phyloP scores from a whole-genome alignment of 2,797 vertebrate species.

The Dendrocincla tyrannina region DNA sequence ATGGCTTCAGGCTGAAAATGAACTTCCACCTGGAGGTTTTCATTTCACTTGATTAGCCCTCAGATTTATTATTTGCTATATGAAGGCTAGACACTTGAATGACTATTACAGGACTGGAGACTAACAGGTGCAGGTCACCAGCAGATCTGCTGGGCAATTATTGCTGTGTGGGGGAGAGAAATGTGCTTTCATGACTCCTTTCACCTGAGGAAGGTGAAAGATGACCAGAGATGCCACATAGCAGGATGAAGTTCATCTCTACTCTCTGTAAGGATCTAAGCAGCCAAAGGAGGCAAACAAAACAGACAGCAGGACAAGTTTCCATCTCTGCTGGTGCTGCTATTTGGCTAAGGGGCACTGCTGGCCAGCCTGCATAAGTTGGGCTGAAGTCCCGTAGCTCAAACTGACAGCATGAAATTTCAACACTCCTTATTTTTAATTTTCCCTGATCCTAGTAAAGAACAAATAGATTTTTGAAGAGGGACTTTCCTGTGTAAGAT shows the following conservation, averaged over 20 bases:
- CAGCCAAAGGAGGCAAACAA: not conserved
- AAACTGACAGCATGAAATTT: not conserved
- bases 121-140: not conserved
- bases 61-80: not conserved
- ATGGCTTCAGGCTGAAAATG: not conserved
- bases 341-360: not conserved
- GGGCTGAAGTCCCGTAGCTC: not conserved
- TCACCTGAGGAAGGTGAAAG: not conserved
- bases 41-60: not conserved
- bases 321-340: not conserved
- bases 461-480: not conserved
- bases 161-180: not conserved
- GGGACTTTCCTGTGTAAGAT: not conserved
- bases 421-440: not conserved
- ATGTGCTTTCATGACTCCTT: not conserved
- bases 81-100: not conserved
- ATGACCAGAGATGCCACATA: rapidly evolving
- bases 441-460: not conserved
- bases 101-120: not conserved
- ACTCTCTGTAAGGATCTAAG: not conserved
- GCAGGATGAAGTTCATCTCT: not conserved
- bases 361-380: not conserved
- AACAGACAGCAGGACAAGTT: not conserved
- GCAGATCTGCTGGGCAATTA: not conserved
- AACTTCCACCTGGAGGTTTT: not conserved